Conservation (phyloP, 2,113 vertebrate species). For the Coptodon bakossiorum region DNA sequence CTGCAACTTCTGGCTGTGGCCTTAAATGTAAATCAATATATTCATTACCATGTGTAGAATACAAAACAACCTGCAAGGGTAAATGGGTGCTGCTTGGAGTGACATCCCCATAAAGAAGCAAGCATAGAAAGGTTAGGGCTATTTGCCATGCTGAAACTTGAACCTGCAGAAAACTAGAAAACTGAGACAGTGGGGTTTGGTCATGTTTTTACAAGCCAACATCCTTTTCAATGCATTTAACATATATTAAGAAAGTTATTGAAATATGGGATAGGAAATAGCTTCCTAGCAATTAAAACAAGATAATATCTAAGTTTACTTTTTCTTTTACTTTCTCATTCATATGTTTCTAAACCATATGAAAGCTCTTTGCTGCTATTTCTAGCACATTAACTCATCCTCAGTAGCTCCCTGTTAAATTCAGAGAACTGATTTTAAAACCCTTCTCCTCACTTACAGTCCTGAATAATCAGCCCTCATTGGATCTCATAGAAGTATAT, state of each 20-base stretch:
- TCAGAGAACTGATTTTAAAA: background rate
- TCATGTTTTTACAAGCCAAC: background rate
- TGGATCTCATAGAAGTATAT: background rate
- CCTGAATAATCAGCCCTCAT: background rate
- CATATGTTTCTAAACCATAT: background rate
- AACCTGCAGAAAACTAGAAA: background rate
- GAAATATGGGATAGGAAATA: background rate
- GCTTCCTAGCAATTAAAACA: background rate
- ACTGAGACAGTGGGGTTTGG: background rate
- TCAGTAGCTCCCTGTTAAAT: background rate
- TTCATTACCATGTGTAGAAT: constrained; percentile 60
- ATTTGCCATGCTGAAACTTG: background rate
- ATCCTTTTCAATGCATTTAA: constrained; percentile 5
- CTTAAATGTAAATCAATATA: constrained; percentile 67
- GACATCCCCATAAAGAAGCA: constrained; percentile 20
- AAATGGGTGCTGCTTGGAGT: constrained; percentile 30
- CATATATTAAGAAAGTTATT: background rate
- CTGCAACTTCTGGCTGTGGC: constrained; percentile 19
- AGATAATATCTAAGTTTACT: background rate
- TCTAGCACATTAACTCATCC: background rate
- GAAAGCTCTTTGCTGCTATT: background rate
- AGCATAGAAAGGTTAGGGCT: background rate
- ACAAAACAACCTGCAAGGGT: constrained; percentile 45
- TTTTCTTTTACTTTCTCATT: background rate
- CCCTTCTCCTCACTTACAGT: background rate